Base-by-base conservation (phyloP, 2,797 vertebrate species). In the Columba guinea region DNA sequence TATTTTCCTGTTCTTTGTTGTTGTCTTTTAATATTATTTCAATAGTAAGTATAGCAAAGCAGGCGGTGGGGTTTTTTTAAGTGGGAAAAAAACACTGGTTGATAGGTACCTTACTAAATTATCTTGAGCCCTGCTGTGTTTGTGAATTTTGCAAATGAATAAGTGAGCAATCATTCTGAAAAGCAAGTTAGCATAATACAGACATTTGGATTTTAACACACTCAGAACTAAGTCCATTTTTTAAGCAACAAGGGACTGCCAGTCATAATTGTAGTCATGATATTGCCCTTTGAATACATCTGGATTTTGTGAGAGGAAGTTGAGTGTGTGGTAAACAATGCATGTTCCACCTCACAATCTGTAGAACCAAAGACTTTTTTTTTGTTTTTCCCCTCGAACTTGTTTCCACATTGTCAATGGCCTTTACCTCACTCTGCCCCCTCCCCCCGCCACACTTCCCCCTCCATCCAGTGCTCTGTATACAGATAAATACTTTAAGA, bases 81-180 rank as follows among this genome's bases (percentile, higher is more conserved):
- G 78, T 89, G 81, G 78, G 41, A 69, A 90, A 64, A 44, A 91
- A 85, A 1, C 37, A 53, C 46, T 56, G 22, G 22, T 76, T 69
- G 77, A 30, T 69, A 53, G 37, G 34, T 79, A 68, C 63, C 55
- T 87, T 76, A 55, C n/a, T 81, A 48, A 92, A 88, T 87, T 70
- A 48, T 59, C 22, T 85, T 32, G 26, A 86, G 18, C 46, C 53
- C 80, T 93, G 56, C 81, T 70, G 90, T 59, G 44, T 58, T 87
- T 44, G n/a, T 92, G 60, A 82, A 75, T 91, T 94, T 93, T 91
- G 67, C 49, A 46, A 70, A 87, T 93, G 64, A 79, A 19, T 52
- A 87, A 94, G 81, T 55, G 39, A 93, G 62, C 56, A 91, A 83
- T 68, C 83, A 65, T 87, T 94, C 59, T 91, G 84, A 94, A 71